These are phyloP conservation scores for Pedetes capensis DNA, from an alignment of 2,113 vertebrate species.

Conservation along the genomic window DNA sequence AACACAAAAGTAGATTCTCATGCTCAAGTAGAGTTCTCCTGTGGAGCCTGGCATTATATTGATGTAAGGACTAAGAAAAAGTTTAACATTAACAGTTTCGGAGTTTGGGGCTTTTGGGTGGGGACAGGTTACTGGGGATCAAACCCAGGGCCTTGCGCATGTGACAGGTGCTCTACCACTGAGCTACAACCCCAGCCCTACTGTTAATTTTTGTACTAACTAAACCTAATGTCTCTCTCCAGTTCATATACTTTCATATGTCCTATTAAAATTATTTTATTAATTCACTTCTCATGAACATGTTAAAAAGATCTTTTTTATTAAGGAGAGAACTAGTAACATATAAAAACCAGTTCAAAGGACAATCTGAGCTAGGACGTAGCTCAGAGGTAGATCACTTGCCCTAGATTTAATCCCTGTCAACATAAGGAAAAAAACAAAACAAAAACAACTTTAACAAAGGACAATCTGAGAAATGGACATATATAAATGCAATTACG, in stretches of 20 bases:
- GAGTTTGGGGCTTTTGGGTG: too few species aligned
- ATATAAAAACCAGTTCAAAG: slow-evolving; percentile 21
- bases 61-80: background rate
- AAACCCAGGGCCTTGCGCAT: background rate
- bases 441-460: too few species aligned
- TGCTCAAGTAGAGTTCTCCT: background rate
- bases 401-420: too few species aligned
- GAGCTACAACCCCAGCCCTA: background rate
- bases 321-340: background rate
- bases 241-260: background rate
- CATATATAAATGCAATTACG: background rate
- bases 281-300: slow-evolving; percentile 17
- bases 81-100: background rate
- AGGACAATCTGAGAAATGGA: background rate
- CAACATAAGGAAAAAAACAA: too few species aligned
- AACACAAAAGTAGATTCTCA: slow-evolving; percentile 30
- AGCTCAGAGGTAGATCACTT: too few species aligned
- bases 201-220: background rate
- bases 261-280: background rate
- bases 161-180: background rate
- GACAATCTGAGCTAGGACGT: slow-evolving; percentile 26
- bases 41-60: background rate
- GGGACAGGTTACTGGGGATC: background rate
- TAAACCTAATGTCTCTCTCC: background rate
- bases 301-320: background rate